Percentiles rank a stretch among this genome's conserved stretches.
Conservation (phyloP, 2,797 vertebrate genomes). For the Pipistrellus kuhlii region DNA sequence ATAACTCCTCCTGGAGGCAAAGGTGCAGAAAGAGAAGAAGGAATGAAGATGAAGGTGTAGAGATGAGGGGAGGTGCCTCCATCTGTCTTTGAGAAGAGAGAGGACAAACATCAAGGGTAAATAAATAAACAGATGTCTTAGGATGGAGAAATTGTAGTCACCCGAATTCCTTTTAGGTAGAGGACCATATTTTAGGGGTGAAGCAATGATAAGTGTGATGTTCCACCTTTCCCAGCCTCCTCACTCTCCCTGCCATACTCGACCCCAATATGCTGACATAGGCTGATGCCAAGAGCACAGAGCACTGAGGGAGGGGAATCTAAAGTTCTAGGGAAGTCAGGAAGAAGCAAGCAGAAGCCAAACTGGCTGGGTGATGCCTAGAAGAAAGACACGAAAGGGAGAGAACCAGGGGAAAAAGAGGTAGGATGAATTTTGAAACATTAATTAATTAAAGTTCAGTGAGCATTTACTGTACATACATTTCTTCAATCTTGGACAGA, state of each 20-base stretch:
- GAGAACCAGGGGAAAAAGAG: neutral
- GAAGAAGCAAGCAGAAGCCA: neutral
- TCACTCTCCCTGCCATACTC: neutral
- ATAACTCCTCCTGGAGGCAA: neutral
- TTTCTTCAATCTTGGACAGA: neutral
- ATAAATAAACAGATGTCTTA: neutral
- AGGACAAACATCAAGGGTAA: neutral
- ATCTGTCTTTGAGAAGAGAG: neutral
- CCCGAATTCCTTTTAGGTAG: neutral
- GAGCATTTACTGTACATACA: neutral
- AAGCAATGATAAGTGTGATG: neutral
- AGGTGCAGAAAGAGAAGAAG: neutral
- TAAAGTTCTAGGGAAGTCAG: neutral
- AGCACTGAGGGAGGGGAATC: neutral
- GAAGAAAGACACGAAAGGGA: neutral
- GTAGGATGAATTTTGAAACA: neutral
- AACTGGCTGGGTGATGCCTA: too few relatives aligned
- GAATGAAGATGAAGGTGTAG: neutral
- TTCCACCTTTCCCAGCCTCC: neutral
- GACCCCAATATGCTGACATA: neutral
- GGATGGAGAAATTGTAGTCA: neutral
- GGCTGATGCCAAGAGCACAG: neutral
- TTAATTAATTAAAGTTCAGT: slow-evolving; percentile 25
- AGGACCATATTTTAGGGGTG: neutral
- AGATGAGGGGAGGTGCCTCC: neutral